Conservation (phyloP, 2,888 invertebrate genomes). For the Dicranocentrus wangi region DNA sequence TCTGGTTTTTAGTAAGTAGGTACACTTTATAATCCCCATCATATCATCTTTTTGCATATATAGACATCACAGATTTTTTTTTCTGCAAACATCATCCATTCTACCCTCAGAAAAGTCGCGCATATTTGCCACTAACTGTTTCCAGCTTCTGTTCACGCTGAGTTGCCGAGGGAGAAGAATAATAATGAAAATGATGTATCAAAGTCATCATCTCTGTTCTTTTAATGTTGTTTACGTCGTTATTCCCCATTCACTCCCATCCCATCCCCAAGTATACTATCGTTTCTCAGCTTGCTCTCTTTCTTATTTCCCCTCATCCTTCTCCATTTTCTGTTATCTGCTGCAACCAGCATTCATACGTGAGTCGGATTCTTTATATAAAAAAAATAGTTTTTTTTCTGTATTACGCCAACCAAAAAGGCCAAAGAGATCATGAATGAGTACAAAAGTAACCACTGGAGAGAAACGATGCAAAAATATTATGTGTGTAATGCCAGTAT, state of each 20-base stretch:
- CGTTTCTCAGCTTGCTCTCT: not conserved
- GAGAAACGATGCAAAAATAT: constrained; percentile 42
- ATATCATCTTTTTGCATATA: constrained; percentile 16
- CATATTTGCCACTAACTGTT: constrained; percentile 24
- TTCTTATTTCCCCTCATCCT: constrained; percentile 21
- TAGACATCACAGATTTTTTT: not conserved
- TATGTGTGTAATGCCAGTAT: constrained; percentile 15
- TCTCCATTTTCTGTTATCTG: constrained; percentile 19
- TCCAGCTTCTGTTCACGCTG: constrained; percentile 23
- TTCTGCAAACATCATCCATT: not conserved
- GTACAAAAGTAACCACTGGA: constrained; percentile 50
- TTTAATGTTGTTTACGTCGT: constrained; percentile 45
- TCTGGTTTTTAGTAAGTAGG: not conserved
- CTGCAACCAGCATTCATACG: not conserved
- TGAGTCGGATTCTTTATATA: not conserved
- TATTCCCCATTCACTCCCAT: constrained; percentile 33
- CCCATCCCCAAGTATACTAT: not conserved
- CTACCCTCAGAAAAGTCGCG: not conserved
- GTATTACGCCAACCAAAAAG: constrained; percentile 32
- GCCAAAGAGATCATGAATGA: constrained; percentile 37
- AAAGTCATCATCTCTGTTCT: constrained; percentile 51
- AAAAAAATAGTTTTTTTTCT: constrained; percentile 25
- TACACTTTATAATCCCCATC: constrained; percentile 26
- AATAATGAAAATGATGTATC: constrained; percentile 63
- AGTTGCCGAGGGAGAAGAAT: constrained; percentile 26